These are phyloP conservation scores for Cavia aperea DNA, from an alignment of 2,113 vertebrate genomes.

Conservation along the genomic window DNA sequence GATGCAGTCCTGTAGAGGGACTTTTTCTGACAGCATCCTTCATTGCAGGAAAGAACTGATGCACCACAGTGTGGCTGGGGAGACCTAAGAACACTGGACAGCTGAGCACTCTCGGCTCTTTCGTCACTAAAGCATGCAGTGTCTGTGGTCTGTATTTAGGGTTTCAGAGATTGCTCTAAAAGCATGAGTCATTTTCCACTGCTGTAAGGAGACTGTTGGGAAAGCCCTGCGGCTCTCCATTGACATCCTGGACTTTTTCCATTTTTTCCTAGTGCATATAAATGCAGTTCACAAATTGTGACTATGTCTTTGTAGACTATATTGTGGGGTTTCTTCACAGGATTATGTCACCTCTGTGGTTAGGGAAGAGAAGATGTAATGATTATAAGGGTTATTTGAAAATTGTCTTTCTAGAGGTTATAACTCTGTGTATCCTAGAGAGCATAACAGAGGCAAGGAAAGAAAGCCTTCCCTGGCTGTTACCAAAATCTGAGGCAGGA, in stretches of 20 bases:
- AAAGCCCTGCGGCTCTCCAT: not conserved
- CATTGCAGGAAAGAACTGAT: not conserved
- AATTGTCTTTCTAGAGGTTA: not conserved
- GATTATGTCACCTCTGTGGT: not conserved
- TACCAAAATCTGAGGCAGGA: not conserved
- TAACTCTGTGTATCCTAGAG: not conserved
- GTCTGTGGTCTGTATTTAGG: not conserved
- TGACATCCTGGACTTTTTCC: not conserved
- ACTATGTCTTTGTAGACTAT: not conserved
- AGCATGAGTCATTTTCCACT: not conserved
- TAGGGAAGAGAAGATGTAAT: not conserved
- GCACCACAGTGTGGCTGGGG: not conserved
- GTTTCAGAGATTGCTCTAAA: not conserved
- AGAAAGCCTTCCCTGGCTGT: not conserved
- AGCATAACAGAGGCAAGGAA: not conserved
- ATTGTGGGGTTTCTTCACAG: not conserved
- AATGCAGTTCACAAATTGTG: not conserved
- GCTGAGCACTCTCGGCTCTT: not conserved
- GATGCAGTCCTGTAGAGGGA: not conserved
- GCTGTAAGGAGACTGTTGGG: not conserved
- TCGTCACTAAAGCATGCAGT: not conserved
- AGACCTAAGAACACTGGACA: not conserved
- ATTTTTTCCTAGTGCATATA: not conserved
- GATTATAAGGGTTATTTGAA: not conserved
- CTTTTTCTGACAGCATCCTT: not conserved